These are phyloP conservation scores for Nemurella pictetii DNA, from an alignment of 2,888 invertebrate genomes.

Conservation along the genomic window DNA sequence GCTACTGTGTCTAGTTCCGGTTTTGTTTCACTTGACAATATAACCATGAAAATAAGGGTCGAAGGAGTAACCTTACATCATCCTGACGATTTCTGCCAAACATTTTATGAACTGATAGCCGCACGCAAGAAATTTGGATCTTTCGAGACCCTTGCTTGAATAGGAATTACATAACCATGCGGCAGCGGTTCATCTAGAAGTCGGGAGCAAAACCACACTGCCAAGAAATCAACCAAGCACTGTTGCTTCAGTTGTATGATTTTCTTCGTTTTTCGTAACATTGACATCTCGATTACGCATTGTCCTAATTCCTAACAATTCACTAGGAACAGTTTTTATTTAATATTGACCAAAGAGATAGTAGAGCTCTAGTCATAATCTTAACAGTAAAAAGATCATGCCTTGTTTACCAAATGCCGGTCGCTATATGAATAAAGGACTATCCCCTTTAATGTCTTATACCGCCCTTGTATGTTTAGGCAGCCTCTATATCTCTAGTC, in stretches of 20 bases:
- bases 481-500: not conserved
- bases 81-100: too few species aligned
- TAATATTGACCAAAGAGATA: constrained; percentile 6
- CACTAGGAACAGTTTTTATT: not conserved
- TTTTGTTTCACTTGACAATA: not conserved
- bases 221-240: too few species aligned
- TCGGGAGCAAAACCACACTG: too few species aligned
- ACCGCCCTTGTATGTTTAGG: constrained; percentile 14
- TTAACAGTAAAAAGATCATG: not conserved
- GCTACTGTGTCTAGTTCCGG: constrained; percentile 9
- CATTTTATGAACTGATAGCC: too few species aligned
- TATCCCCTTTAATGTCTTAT: not conserved
- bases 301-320: not conserved
- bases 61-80: not conserved
- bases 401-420: not conserved
- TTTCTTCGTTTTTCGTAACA: not conserved
- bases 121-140: too few species aligned
- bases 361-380: not conserved
- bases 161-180: too few species aligned
- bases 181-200: too few species aligned
- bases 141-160: too few species aligned
- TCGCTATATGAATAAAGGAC: not conserved
- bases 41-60: not conserved
- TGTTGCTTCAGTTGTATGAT: not conserved
- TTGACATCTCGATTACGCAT: not conserved